Base-by-base conservation (phyloP, 2,888 invertebrate genomes). In the Himalopsyche tibetana region DNA sequence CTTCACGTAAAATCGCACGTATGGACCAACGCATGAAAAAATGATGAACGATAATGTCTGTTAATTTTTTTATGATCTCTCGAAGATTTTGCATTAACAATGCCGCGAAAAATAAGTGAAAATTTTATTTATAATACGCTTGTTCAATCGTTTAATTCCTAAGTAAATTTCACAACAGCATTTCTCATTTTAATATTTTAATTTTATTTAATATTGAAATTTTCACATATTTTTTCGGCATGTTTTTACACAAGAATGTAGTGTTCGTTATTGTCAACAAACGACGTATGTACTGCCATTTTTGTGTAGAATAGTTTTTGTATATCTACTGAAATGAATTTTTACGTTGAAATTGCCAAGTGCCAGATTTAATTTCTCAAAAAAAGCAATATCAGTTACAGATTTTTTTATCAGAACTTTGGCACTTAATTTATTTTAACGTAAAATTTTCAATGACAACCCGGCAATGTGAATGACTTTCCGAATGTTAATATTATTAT, bases 401-500 rank as follows among this genome's bases (percentile, higher is more conserved):
- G 3, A 1, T 51, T 15, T 45, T 11, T 45, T 63, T 19, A 11
- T 63, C 19, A 63, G 63, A 63, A 63, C 63, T 2, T 63, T 11
- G 63, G 63, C 28, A 63, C 63, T 63, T 28, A 3, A 4, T 63
- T 19, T 63, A 28, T 63, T 63, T 63, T 11, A 51, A 19, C 19
- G 19, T 63, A 19, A 63, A 63, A 11, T 8, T 63, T 63, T 63
- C n/a, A 63, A 19, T 63, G 28, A 63, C 8, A 28, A 63, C 63
- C 63, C 28, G 6, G 63, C 63, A 63, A 63, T 63, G 3, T 19
- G 15, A 63, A 63, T 28, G 63, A 15, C n/a, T 63, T 28, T 63
- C 63, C 19, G 28, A 63, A 63, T 63, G 63, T 63, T 63, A n/a
- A 82, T 82, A 17, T 82, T 83, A 83, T 69, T 38, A n/a, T 19